Base-by-base conservation (phyloP, 2,113 vertebrate genomes). In the Apteryx owenii region DNA sequence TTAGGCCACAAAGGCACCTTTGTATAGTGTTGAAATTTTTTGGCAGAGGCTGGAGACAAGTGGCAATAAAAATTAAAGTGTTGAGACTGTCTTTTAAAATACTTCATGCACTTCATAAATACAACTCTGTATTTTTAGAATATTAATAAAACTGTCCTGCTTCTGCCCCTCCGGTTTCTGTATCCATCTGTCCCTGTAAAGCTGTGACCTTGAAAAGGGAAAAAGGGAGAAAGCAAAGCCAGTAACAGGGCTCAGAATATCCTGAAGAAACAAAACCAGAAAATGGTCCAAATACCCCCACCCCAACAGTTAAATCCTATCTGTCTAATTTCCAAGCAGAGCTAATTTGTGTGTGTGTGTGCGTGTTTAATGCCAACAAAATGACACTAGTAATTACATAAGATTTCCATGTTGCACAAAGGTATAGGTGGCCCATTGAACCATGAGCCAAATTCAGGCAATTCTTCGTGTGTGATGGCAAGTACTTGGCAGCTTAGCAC, bases 61-160 rank as follows among this genome's bases (percentile, higher is more conserved):
- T 79, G 70, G 95, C 95, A 96, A 88, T 95, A 97, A 97, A 97
- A 97, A 95, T 94, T 82, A 88, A 97, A 97, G 93, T 90, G 88
- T 85, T 97, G 96, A 97, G 92, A 90, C 94, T 96, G 76, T 97
- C 93, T 93, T 97, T 93, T 87, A 88, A 97, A 97, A 93, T 91
- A 90, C 69, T 96, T 97, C 14, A 4, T 73, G 83, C 94, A 97
- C 92, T 97, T 97, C 87, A 97, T 97, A 97, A 98, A 94, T 95
- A 96, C 88, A 93, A 64, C 25, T 69, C 79, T 83, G 61, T 90
- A 72, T 83, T 97, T 96, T 95, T 94, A 96, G 84, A 83, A 81
- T 93, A 96, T 96, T 95, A 97, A 96, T 95, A 97, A 96, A 97
- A 84, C 68, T 70, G 66, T 88, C 77, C 76, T 80, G 46, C 46